Evolutionary conservation across 2,888 invertebrate species (phyloP), one percentile per base, ranked within the genome.

Genomic region (Xanthorhoe spadicearia): DNA sequence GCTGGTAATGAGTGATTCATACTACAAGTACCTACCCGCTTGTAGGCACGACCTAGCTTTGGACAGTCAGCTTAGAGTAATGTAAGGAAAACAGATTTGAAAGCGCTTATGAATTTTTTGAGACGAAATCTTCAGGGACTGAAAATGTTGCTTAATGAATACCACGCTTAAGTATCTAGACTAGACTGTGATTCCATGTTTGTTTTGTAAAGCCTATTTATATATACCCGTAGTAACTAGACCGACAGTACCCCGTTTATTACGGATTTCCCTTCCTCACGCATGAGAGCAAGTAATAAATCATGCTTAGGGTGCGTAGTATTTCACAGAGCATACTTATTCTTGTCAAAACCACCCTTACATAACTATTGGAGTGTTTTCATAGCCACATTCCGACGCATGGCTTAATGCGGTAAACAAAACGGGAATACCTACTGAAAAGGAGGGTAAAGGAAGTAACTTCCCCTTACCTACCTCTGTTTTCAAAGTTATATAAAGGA

Each of bases 261-360:
- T 18, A 62, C 23, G 50, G 28, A 62, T 62, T 51, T 43, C 23
- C 51, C 50, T 62, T 38, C 15, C 28, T 17, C 38, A 43, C 49
- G 38, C 38, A 55, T 51, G 10, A 53, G 55, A 49, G 43, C 43
- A 17, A 8, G 56, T 19, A 51, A 62, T 62, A 15, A 28, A 62
- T 62, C 51, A 56, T 46, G 51, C 55, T 62, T 51, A 56, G 18
- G 61, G 48, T 56, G 17, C 50, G 61, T 55, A 62, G 43, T 56
- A 56, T 60, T 65, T 56, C 56, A 50, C 51, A 23, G 17, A 55
- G 55, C 50, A 23, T 54, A 28, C 38, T 56, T 56, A 56, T 50
- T 51, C 46, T 15, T 56, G 55, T 56, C 38, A 56, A 56, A 51
- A 51, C 51, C 50, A 43, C 43, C 52, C 52, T 60, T 53, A 61